Conservation (phyloP, 2,888 invertebrate species). For the Eilema griseolum region DNA sequence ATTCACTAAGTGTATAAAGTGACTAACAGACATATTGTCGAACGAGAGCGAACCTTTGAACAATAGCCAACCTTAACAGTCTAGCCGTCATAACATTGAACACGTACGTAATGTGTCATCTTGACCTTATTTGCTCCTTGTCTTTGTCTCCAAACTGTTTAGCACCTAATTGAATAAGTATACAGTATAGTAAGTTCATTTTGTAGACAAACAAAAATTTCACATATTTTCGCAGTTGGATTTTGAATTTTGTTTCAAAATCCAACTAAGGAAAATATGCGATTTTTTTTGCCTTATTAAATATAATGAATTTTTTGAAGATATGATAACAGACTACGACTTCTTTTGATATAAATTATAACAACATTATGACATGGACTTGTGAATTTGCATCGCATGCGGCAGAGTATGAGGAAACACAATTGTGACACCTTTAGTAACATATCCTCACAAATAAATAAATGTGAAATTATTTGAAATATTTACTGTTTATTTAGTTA, state of each 20-base stretch:
- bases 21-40: slow-evolving; percentile 11
- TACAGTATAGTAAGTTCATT: background rate
- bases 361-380: background rate
- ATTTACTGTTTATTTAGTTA: too few relatives aligned
- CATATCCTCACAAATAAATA: background rate
- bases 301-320: background rate
- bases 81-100: slow-evolving; percentile 19
- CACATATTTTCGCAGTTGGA: background rate
- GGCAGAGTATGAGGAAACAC: background rate
- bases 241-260: too few relatives aligned
- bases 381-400: background rate
- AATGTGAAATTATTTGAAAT: background rate
- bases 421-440: background rate
- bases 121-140: slow-evolving; percentile 36
- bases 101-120: slow-evolving; percentile 23
- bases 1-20: background rate
- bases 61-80: slow-evolving; percentile 18
- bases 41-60: slow-evolving; percentile 21
- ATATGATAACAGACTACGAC: background rate
- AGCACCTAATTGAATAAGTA: slow-evolving; percentile 3
- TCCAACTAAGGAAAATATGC: too few relatives aligned
- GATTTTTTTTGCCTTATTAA: too few relatives aligned
- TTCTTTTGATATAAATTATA: background rate
- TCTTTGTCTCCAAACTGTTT: slow-evolving; percentile 20
- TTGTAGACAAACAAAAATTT: background rate